Percentiles rank a stretch among this genome's conserved stretches.
phyloP scores from a whole-genome alignment of 2,113 vertebrate genomes.

The Erythrocebus patas region DNA sequence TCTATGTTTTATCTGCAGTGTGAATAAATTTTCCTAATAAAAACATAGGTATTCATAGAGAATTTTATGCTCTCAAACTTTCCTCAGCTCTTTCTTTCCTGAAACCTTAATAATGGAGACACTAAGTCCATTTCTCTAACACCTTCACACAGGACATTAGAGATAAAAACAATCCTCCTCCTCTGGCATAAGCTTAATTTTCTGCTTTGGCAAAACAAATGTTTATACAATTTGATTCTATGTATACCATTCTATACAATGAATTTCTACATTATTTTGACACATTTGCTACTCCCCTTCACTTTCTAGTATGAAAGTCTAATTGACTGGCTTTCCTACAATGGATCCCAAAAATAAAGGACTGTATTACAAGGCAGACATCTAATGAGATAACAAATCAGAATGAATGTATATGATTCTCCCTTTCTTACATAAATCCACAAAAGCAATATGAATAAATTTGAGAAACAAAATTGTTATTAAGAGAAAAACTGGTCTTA shows the following conservation, averaged over 20 bases:
- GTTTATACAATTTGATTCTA: background rate
- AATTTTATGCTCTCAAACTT: background rate
- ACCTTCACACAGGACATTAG: background rate
- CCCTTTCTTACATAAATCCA: background rate
- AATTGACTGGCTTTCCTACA: background rate
- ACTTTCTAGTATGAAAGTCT: background rate
- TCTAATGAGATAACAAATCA: background rate
- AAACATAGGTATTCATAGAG: background rate
- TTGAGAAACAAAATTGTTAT: constrained; percentile 8
- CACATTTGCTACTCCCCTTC: background rate
- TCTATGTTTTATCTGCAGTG: background rate
- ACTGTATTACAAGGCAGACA: background rate
- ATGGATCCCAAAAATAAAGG: background rate
- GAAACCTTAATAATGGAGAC: background rate
- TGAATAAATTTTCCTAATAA: background rate
- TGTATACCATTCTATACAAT: background rate
- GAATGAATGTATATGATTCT: background rate
- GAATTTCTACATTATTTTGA: background rate
- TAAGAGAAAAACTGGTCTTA: constrained; percentile 36
- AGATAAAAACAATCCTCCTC: background rate
- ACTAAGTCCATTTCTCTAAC: background rate
- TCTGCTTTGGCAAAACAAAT: background rate
- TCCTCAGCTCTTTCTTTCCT: background rate
- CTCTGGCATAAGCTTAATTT: background rate
- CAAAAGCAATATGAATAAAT: constrained; percentile 21